A percentile compares a stretch with the other conserved stretches of the same genome.
These are phyloP conservation scores for Ophraella communa DNA, from an alignment of 2,888 invertebrate species.

Conservation along the genomic window DNA sequence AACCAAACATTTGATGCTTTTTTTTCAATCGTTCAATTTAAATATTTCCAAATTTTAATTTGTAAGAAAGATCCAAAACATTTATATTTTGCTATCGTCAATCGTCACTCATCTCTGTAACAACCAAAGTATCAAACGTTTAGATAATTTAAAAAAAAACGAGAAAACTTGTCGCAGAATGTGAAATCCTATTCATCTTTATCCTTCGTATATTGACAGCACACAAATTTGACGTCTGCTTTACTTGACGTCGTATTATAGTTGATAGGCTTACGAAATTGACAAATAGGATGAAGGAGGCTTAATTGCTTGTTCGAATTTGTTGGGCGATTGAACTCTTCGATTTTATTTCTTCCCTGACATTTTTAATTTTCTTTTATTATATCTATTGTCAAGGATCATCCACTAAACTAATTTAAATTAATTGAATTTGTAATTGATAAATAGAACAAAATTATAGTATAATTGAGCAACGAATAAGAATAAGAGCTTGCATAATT, in stretches of 20 bases:
- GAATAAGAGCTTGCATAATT: too few species aligned
- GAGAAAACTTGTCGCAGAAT: constrained; percentile 1
- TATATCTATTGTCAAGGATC: too few species aligned
- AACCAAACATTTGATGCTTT: too few species aligned
- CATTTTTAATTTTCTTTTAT: background rate
- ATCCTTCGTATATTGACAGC: constrained; percentile 52
- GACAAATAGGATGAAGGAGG: constrained; percentile 58
- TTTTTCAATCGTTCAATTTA: too few species aligned
- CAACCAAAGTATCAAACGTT: background rate
- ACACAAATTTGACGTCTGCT: constrained; percentile 57
- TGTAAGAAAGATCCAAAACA: too few species aligned
- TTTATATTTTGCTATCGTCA: too few species aligned
- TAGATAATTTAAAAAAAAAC: background rate
- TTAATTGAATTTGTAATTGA: too few species aligned
- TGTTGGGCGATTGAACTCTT: constrained; percentile 41
- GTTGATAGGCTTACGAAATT: constrained; percentile 59
- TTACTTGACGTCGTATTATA: constrained; percentile 56
- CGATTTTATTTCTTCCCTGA: constrained; percentile 9
- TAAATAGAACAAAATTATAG: too few species aligned
- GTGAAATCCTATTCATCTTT: constrained; percentile 31
- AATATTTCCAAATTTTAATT: too few species aligned
- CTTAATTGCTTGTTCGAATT: constrained; percentile 56
- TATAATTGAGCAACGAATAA: too few species aligned
- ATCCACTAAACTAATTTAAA: too few species aligned
- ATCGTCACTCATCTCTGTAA: too few species aligned